These are phyloP conservation scores for Tursiops truncatus DNA, from an alignment of 2,113 vertebrate species.

Conservation along the genomic window DNA sequence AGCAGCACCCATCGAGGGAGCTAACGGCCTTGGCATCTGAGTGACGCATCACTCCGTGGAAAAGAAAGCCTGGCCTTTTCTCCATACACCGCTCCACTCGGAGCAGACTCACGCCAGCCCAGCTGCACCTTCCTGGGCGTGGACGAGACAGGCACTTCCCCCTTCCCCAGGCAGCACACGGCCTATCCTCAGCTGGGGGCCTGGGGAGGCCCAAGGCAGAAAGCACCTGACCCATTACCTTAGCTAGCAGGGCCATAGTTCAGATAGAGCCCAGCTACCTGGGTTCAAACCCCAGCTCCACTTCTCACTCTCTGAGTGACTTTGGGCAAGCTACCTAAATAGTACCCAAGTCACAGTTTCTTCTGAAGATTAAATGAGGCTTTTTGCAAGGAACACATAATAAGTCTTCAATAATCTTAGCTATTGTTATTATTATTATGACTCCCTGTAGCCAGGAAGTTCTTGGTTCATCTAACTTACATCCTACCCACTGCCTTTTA, in stretches of 20 bases:
- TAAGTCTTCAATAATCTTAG: background rate
- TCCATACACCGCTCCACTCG: background rate
- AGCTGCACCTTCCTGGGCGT: background rate
- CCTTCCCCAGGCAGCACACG: background rate
- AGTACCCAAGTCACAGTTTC: background rate
- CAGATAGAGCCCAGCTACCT: background rate
- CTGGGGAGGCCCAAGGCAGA: background rate
- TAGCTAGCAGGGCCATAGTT: background rate
- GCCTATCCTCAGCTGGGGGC: background rate
- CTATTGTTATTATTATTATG: background rate
- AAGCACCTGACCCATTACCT: background rate
- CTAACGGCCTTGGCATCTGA: conserved; percentile 34
- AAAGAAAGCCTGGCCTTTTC: background rate
- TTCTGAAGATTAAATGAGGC: background rate
- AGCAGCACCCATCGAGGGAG: background rate
- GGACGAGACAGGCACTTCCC: rapidly evolving
- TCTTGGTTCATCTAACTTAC: background rate
- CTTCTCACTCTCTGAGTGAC: background rate
- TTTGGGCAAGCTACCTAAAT: background rate
- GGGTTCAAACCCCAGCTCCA: background rate
- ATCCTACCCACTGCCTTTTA: background rate
- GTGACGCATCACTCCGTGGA: background rate
- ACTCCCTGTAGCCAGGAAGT: background rate
- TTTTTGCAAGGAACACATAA: background rate
- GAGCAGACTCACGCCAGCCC: background rate